Conservation (phyloP, 1,140 invertebrate species). For the Drosophila suzukii region DNA sequence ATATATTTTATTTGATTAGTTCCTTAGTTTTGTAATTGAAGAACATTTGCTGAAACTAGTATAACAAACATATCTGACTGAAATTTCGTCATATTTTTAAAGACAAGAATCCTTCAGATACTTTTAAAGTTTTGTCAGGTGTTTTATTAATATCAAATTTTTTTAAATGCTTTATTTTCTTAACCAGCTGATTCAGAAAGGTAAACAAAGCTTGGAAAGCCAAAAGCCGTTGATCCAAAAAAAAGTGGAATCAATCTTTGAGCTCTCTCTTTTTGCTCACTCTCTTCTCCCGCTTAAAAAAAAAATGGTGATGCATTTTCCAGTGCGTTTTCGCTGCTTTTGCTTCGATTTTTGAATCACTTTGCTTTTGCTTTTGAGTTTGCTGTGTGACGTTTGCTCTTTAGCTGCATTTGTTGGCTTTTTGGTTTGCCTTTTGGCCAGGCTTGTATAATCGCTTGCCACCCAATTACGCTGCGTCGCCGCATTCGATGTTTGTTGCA, state of each 20-base stretch:
- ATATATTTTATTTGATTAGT: no score
- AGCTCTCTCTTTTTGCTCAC: slow-evolving; percentile 12
- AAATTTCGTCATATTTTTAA: no score
- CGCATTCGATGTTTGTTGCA: slow-evolving; percentile 69
- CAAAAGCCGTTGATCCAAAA: slow-evolving; percentile 29
- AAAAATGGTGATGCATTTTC: slow-evolving; percentile 10
- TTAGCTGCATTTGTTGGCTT: slow-evolving; percentile 32
- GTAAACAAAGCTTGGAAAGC: slow-evolving; percentile 50
- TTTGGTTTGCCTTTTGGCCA: slow-evolving; percentile 35
- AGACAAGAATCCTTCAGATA: not conserved
- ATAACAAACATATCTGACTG: no score
- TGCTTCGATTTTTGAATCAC: slow-evolving; percentile 9
- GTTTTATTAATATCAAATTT: not conserved
- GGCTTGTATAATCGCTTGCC: slow-evolving; percentile 74
- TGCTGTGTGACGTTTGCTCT: slow-evolving; percentile 50
- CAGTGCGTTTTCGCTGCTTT: slow-evolving; percentile 23
- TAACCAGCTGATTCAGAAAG: slow-evolving; percentile 42
- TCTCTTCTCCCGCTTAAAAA: slow-evolving; percentile 5
- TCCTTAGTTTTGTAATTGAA: no score
- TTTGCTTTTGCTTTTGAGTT: slow-evolving; percentile 24
- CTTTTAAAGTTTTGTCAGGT: not conserved
- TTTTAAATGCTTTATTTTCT: slow-evolving; percentile 17
- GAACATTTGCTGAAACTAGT: no score
- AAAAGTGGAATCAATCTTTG: slow-evolving; percentile 20
- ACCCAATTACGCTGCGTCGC: slow-evolving; percentile 75